phyloP scores from a whole-genome alignment of 2,888 invertebrate species.

The Eulithis prunata region DNA sequence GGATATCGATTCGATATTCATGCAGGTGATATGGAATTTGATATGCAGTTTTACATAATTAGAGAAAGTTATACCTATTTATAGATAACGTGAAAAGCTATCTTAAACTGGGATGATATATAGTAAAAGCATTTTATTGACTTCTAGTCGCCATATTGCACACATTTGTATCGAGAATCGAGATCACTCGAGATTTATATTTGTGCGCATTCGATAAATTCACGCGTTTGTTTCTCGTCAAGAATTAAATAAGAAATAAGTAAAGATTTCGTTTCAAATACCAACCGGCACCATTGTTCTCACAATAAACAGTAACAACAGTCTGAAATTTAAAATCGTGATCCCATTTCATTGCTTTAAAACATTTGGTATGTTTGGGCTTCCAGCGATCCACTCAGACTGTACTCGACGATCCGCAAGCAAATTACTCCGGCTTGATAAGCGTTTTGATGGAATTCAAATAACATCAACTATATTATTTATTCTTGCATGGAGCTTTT shows the following conservation, averaged over 20 bases:
- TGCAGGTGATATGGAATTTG: slow-evolving; percentile 2
- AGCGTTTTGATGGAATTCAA: slow-evolving; percentile 28
- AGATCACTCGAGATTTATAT: no score
- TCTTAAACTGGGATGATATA: no score
- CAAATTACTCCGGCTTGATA: slow-evolving; percentile 23
- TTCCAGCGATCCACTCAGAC: slow-evolving; percentile 23
- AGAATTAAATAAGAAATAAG: no score
- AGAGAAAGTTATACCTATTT: slow-evolving; percentile 13
- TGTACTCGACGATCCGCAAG: slow-evolving; percentile 21
- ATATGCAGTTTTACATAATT: slow-evolving; percentile 3
- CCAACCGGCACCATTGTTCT: no score
- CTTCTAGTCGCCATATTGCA: no score
- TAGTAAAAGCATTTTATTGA: no score
- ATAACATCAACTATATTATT: slow-evolving; percentile 22
- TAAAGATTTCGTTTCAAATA: no score
- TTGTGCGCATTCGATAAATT: no score
- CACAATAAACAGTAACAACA: neutral
- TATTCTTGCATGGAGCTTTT: slow-evolving; percentile 17
- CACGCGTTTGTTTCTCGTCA: no score
- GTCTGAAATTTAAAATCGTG: slow-evolving; percentile 7
- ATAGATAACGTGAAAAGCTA: no score
- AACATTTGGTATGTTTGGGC: slow-evolving; percentile 11
- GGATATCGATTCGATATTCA: slow-evolving; percentile 20
- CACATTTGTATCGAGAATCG: no score
- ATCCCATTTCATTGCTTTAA: slow-evolving; percentile 9